A percentile compares a stretch with the other conserved stretches of the same genome.
These are phyloP conservation scores for Brachypodius melanocephalos DNA, from an alignment of 2,113 vertebrate genomes.

Conservation along the genomic window DNA sequence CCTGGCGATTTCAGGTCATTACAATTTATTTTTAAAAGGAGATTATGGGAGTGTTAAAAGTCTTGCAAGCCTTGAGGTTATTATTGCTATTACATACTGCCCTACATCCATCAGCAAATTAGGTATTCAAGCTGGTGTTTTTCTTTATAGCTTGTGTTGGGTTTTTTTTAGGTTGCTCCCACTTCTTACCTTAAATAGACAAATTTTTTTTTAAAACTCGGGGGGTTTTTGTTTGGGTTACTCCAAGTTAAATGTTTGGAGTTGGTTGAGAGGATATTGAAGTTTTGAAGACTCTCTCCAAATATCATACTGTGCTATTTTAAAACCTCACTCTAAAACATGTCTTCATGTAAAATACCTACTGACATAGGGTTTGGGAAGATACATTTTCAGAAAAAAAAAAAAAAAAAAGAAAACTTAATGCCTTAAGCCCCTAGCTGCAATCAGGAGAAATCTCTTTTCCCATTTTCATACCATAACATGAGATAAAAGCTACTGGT, in stretches of 20 bases:
- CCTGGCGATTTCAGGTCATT: slow-evolving; percentile 66
- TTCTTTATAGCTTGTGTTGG: neutral
- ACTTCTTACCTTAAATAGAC: neutral
- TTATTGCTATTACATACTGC: neutral
- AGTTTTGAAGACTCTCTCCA: neutral
- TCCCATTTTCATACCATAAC: neutral
- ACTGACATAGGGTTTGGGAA: neutral
- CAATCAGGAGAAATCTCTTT: neutral
- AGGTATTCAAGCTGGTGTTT: neutral
- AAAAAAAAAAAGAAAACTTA: neutral
- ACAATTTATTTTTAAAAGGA: slow-evolving; percentile 8
- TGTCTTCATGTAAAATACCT: neutral
- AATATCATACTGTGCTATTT: neutral
- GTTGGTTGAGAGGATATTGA: neutral
- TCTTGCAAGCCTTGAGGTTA: neutral
- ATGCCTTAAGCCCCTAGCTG: neutral
- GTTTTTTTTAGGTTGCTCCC: neutral
- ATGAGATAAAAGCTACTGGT: neutral
- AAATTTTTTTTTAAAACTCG: neutral
- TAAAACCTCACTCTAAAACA: neutral
- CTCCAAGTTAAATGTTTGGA: neutral
- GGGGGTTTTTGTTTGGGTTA: neutral
- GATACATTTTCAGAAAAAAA: neutral
- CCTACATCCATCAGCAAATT: neutral
- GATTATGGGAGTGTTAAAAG: neutral